Conservation (phyloP, 2,888 invertebrate species). For the Pegoplata infirma region DNA sequence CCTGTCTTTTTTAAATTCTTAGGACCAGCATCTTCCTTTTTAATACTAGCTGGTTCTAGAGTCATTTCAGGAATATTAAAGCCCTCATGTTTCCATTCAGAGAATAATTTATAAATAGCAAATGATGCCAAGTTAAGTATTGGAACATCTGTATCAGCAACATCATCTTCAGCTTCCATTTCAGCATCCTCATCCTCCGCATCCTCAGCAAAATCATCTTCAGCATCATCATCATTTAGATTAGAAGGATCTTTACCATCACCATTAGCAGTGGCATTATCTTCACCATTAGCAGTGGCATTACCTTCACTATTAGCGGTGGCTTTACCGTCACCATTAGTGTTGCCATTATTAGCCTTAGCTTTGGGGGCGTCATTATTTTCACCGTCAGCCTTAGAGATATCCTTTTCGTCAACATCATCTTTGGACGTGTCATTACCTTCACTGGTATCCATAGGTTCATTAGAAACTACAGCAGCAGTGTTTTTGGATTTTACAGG, state of each 20-base stretch:
- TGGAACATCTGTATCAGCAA: constrained; percentile 81
- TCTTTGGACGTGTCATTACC: no score
- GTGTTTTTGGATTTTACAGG: constrained; percentile 33
- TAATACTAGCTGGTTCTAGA: constrained; percentile 67
- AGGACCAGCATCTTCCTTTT: constrained; percentile 59
- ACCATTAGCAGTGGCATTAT: no score
- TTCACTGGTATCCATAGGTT: constrained; percentile 67
- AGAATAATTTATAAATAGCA: constrained; percentile 89
- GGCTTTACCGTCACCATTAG: no score
- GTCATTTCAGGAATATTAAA: constrained; percentile 81
- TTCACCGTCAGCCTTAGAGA: no score
- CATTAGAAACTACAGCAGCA: constrained; percentile 42
- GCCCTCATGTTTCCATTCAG: constrained; percentile 89
- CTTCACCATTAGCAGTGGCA: constrained; percentile 65
- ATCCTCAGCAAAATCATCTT: no score
- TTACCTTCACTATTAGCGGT: constrained; percentile 49
- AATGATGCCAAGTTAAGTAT: constrained; percentile 92
- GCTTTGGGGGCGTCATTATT: no score
- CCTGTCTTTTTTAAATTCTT: constrained; percentile 75
- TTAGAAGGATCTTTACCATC: no score
- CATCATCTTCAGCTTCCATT: constrained; percentile 14
- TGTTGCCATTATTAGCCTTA: no score
- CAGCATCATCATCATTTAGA: no score
- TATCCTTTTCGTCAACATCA: no score
- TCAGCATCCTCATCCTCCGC: no score